phyloP scores from a whole-genome alignment of 2,113 vertebrate species.

The Arizona elegans region DNA sequence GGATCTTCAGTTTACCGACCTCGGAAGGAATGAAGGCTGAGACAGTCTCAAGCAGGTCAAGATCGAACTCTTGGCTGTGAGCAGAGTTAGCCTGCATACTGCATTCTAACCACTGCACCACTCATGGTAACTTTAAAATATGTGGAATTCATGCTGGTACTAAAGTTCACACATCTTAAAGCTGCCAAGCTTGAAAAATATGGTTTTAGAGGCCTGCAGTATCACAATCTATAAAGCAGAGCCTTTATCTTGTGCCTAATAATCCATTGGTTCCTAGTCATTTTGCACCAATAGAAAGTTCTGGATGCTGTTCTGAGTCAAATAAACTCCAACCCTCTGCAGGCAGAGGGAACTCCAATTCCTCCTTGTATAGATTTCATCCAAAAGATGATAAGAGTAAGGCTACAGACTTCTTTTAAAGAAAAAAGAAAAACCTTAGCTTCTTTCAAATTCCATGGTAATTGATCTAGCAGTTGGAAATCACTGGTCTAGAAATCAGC shows the following conservation, averaged over 20 bases:
- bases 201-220: neutral
- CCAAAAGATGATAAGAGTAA: neutral
- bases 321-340: neutral
- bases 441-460: neutral
- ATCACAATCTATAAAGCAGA: neutral
- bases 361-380: neutral
- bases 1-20: neutral
- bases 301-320: neutral
- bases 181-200: neutral
- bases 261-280: neutral
- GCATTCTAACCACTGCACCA: neutral
- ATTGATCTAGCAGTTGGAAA: neutral
- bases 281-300: neutral
- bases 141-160: neutral
- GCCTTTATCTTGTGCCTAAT: neutral
- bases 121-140: neutral
- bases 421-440: neutral
- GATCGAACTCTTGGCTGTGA: neutral
- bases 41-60: neutral
- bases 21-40: neutral
- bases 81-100: neutral
- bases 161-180: neutral
- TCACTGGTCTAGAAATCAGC: neutral
- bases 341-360: neutral
- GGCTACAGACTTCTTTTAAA: neutral